Evolutionary conservation across 2,797 vertebrate species (phyloP), one percentile per base, ranked within the genome.

Genomic region (Melanotaenia parkinsoni): DNA sequence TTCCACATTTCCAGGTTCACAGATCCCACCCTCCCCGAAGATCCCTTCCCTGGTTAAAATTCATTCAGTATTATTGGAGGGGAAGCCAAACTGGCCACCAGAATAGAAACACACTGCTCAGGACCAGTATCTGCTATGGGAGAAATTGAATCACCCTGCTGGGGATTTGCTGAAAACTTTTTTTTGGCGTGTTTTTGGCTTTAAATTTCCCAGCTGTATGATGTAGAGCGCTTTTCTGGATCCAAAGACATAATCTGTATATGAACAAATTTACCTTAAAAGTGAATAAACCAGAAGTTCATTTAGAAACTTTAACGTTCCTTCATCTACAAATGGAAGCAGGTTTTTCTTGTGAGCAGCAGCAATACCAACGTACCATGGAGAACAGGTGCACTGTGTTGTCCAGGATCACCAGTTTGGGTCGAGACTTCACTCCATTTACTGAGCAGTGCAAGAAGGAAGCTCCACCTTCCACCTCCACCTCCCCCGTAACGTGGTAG

Each of bases 321-420:
- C 8, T 38, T 13, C 12, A 28, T 5, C 38, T 16, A 4, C 38
- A 43, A 16, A 14, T 37, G 9, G 40, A 12, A 61, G 20, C 32
- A 35, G 1, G 62, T 32, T 35, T 54, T 43, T 54, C 0, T 0
- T 2, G 1, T 12, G 35, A 37, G 35, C 8, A 37, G 38, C 38
- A 3, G 11, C 9, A 3, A 10, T 7, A 0, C 12, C 1, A 18
- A 28, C 68, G 0, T 89, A 99, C 98, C 94, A 71, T 94, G 64
- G 96, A 96, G 92, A 99, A 99, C 8, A 99, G 94, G 83, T 98
- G 94, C 82, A 98, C 90, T 0, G 91, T 94, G 93, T 95, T 94
- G 81, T 96, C 94, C 88, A 97, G 86, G 71, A 98, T 87, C 72
- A 98, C 93, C 73, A 99, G 64, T 82, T 97, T 98, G 80, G 96